These are phyloP conservation scores for Bolborhynchus lineola DNA, from an alignment of 2,113 vertebrate species.

Conservation along the genomic window DNA sequence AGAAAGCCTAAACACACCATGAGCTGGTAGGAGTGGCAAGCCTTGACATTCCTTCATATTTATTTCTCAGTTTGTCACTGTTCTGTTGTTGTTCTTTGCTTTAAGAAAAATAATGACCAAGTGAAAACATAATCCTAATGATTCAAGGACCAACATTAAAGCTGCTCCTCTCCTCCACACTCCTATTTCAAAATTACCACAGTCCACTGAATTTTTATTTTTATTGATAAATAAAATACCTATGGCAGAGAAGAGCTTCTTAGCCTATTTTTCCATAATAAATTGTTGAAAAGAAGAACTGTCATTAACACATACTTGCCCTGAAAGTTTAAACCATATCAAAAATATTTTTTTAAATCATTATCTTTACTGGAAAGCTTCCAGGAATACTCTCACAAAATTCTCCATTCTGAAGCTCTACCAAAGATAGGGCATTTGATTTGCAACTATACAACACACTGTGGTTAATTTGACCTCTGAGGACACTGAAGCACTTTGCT, in stretches of 20 bases:
- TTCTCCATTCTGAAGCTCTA: not conserved
- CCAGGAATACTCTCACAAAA: not conserved
- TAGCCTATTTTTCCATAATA: not conserved
- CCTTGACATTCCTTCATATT: not conserved
- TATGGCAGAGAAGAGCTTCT: not conserved
- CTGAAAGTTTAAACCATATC: not conserved
- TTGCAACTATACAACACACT: not conserved
- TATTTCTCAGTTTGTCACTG: not conserved
- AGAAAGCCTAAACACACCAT: not conserved
- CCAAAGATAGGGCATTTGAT: slow-evolving; percentile 19
- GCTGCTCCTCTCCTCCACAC: not conserved
- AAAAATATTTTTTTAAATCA: not conserved
- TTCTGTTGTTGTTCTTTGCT: not conserved
- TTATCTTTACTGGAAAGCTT: not conserved
- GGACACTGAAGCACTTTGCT: not conserved
- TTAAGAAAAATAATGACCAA: not conserved
- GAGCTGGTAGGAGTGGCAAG: not conserved
- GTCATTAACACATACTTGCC: not conserved
- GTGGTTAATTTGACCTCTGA: slow-evolving; percentile 39
- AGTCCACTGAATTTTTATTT: not conserved
- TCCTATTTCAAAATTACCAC: not conserved
- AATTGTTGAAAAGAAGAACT: not conserved
- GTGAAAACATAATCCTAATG: not conserved
- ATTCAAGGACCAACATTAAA: not conserved
- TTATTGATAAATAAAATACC: not conserved